Evolutionary conservation across 2,113 vertebrate genomes (phyloP), one percentile per base, ranked within the genome.

Genomic region (Corythornis vintsioides): DNA sequence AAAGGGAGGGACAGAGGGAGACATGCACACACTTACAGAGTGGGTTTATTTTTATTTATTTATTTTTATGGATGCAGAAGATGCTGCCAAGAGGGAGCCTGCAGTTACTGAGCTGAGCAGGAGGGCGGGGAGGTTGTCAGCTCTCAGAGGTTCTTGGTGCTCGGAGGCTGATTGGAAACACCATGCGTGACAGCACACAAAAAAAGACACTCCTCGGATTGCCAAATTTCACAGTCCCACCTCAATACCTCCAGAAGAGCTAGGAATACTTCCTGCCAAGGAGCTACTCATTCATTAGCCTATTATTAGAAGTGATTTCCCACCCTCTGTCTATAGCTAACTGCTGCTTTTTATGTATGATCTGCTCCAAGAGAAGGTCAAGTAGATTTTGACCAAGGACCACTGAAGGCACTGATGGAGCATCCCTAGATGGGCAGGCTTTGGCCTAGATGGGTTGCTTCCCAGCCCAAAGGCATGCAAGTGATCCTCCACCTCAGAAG

Each of bases 61-160:
- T 80, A 50, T 83, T 83, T 77, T 92, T 91, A 43, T 53, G 63
- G 72, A 75, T 85, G 85, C 79, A 77, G 77, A 78, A 90, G 55
- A 75, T 72, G 86, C 65, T 96, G 88, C 81, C 94, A 95, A 94
- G 79, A 73, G 82, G 75, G 56, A 92, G 82, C 59, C 67, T 92
- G 87, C 87, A 84, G 74, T 65, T 87, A 71, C 74, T 76, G 89
- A 82, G 78, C 82, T 83, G 89, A 85, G 79, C 83, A 86, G 93
- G 86, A 92, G 95, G 93, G 89, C 1, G 11, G 84, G 90, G 86
- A 79, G 75, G 69, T 83, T 93, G 89, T 87, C 79, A 85, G 81
- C 82, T 91, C 85, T 87, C 17, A 0, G 85, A 78, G 29, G 67
- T 71, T 95, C 82, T 66, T 42, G 4, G 72, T 2, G 3, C 92